Conservation (phyloP, 2,113 vertebrate genomes). For the Brachyhypopomus gauderio region DNA sequence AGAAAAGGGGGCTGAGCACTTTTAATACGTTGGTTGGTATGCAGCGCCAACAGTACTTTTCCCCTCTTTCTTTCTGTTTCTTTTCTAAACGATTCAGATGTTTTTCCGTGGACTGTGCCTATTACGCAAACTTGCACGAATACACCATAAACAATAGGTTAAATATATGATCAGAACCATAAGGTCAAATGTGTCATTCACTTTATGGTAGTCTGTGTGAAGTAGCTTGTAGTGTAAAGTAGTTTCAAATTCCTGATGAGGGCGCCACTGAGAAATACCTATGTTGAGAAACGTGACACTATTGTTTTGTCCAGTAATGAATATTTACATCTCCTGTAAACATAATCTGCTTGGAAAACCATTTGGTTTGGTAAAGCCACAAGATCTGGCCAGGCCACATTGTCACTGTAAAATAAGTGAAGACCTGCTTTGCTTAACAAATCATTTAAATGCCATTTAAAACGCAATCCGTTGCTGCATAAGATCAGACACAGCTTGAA, state of each 20-base stretch:
- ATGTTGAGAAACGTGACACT: neutral
- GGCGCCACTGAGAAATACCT: neutral
- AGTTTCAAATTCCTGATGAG: neutral
- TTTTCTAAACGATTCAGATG: neutral
- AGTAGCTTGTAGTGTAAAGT: neutral
- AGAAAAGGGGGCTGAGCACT: neutral
- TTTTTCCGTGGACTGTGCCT: neutral
- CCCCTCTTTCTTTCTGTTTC: too few relatives aligned
- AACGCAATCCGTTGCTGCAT: neutral
- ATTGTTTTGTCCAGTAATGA: neutral
- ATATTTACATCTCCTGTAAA: neutral
- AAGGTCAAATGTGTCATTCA: slow-evolving; percentile 39
- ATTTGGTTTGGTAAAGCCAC: too few relatives aligned
- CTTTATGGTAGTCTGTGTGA: slow-evolving; percentile 10
- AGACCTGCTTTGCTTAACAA: too few relatives aligned
- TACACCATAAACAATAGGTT: too few relatives aligned
- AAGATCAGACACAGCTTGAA: slow-evolving; percentile 2
- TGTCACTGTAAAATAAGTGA: too few relatives aligned
- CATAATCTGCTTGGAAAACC: neutral
- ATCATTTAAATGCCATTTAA: neutral
- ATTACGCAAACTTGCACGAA: too few relatives aligned
- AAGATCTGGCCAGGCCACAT: too few relatives aligned
- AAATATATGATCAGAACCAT: neutral
- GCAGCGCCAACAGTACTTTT: slow-evolving; percentile 32
- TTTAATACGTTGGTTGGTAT: slow-evolving; percentile 47